A percentile compares a stretch with the other conserved stretches of the same genome.
Evolutionary conservation across 2,113 vertebrate genomes (phyloP).

Genomic region (Steatornis caripensis): DNA sequence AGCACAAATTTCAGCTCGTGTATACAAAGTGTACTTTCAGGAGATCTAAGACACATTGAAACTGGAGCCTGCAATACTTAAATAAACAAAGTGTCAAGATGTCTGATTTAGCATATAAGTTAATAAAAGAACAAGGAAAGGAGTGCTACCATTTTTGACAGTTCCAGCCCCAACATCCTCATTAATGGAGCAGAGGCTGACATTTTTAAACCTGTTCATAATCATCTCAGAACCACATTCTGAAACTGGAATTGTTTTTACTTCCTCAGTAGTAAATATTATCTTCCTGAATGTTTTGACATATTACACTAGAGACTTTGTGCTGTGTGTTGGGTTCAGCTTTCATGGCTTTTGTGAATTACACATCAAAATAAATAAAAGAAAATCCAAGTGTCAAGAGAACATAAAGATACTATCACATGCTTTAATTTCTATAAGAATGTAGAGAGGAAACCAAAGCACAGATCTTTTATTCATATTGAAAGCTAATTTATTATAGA

Average conservation of each 20-base stretch:
- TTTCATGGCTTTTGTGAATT: not conserved
- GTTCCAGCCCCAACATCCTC: not conserved
- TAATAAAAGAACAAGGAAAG: conserved; percentile 26
- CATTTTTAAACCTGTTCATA: not conserved
- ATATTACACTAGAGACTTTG: not conserved
- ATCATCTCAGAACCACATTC: not conserved
- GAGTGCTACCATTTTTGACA: not conserved
- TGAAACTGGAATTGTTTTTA: not conserved
- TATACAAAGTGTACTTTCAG: conserved; percentile 1
- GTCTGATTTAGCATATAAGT: not conserved
- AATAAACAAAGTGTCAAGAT: conserved; percentile 33
- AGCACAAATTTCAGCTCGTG: conserved; percentile 4
- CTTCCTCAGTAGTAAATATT: not conserved
- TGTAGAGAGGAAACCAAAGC: not conserved
- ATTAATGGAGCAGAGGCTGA: not conserved
- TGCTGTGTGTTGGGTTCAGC: not conserved
- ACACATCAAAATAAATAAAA: conserved; percentile 1
- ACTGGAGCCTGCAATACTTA: not conserved
- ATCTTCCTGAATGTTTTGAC: conserved; percentile 8
- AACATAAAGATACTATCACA: not conserved
- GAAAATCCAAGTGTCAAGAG: not conserved
- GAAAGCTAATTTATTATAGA: not conserved
- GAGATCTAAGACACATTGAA: not conserved
- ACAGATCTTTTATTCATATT: not conserved
- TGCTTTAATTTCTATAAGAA: not conserved